Evolutionary conservation across 1,140 invertebrate species (phyloP).

Genomic region (Drosophila sulfurigaster): DNA sequence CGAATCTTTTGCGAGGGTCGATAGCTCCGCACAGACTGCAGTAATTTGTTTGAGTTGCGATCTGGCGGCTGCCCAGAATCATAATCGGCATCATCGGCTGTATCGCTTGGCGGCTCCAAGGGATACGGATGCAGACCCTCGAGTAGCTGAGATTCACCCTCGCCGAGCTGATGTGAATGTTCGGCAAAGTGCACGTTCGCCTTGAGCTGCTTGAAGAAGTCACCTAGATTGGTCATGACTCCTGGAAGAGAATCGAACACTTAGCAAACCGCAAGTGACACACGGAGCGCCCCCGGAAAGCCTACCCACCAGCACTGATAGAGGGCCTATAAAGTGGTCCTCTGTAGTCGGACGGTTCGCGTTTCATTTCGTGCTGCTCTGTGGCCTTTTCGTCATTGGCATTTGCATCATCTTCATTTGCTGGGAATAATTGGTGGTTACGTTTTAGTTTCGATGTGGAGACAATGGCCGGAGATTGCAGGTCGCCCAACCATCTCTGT

Average conservation of each 20-base stretch:
- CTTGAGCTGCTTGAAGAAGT: slow-evolving; percentile 78
- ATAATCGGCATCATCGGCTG: background rate
- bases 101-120: slow-evolving; percentile 24
- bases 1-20: slow-evolving; percentile 80
- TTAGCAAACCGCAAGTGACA: slow-evolving; percentile 9
- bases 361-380: slow-evolving; percentile 40
- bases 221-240: slow-evolving; percentile 81
- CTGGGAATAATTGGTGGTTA: slow-evolving; percentile 25
- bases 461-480: slow-evolving; percentile 58
- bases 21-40: slow-evolving; percentile 68
- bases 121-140: slow-evolving; percentile 70
- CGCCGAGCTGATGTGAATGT: slow-evolving; percentile 57
- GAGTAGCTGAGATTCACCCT: slow-evolving; percentile 62
- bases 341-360: slow-evolving; percentile 31
- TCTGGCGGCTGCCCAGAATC: slow-evolving; percentile 43
- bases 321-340: slow-evolving; percentile 57
- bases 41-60: slow-evolving; percentile 44
- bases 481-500: slow-evolving; percentile 44
- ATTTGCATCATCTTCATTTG: background rate
- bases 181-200: slow-evolving; percentile 76
- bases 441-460: slow-evolving; percentile 33
- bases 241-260: slow-evolving; percentile 60
- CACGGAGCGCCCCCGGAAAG: background rate
- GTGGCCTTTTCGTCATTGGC: slow-evolving; percentile 2
- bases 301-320: slow-evolving; percentile 73